These are phyloP conservation scores for Buteo buteo DNA, from an alignment of 2,113 vertebrate species.

Conservation along the genomic window DNA sequence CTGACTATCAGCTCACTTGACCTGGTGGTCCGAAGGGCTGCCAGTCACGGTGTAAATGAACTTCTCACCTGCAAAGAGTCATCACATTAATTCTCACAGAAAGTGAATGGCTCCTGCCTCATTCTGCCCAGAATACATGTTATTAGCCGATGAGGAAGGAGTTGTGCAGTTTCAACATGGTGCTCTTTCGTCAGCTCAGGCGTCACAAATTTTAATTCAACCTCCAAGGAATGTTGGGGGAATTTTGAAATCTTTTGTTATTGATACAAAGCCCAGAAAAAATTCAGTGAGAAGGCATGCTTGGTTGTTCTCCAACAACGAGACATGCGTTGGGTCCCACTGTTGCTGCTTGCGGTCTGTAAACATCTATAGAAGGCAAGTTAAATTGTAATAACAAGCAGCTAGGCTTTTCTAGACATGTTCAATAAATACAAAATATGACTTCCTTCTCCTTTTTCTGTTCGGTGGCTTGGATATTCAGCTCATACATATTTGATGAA, in stretches of 20 bases:
- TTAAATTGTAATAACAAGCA: not conserved
- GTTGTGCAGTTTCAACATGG: not conserved
- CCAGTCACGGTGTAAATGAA: not conserved
- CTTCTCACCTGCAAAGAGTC: not conserved
- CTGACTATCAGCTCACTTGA: not conserved
- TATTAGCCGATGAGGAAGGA: not conserved
- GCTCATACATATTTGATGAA: not conserved
- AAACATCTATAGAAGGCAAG: not conserved
- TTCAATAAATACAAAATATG: not conserved
- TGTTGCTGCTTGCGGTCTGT: not conserved
- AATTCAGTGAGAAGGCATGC: not conserved
- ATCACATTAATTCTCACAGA: not conserved
- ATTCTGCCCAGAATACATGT: rapidly evolving
- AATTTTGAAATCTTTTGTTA: not conserved
- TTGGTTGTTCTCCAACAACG: not conserved
- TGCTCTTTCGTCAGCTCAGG: not conserved
- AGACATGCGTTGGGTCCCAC: rapidly evolving
- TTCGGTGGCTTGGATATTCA: not conserved
- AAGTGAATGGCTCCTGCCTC: not conserved
- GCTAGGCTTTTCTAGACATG: not conserved
- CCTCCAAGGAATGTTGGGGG: not conserved
- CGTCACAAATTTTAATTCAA: not conserved
- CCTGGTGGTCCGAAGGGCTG: not conserved
- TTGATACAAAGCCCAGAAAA: not conserved
- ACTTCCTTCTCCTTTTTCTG: not conserved